Base-by-base conservation (phyloP, 2,113 vertebrate genomes). In the Vombatus ursinus region DNA sequence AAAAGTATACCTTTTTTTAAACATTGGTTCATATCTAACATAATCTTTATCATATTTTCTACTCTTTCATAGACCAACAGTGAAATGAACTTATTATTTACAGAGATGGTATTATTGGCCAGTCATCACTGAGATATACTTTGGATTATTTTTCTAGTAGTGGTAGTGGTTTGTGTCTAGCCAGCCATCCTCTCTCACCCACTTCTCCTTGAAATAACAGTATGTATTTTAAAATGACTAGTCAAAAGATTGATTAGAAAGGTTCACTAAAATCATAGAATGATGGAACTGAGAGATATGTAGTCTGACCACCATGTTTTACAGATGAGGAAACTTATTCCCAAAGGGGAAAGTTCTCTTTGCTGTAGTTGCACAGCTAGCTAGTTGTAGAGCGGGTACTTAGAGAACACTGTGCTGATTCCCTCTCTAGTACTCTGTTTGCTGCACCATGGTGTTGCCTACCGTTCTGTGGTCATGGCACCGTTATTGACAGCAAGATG, bases 391-490 rank as follows among this genome's bases (percentile, higher is more conserved):
- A 68, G 61, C 12, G 16, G 11, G 12, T 68, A 37, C 12, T 68
- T 26, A 54, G 25, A 54, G 31, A 37, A 14, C 31, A 68, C 5
- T 68, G 31, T 68, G 31, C 31, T 1, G 31, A 37, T 68, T 68
- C 57, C 57, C 57, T 68, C 61, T 37, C 61, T 12, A 5, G 31
- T 14, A 37, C 0, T 11, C 31, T 68, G 37, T 68, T 37, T 68
- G 4, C 31, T 37, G 1, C 31, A 14, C 57, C 12, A 37, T 68
- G 61, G 16, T 68, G 31, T 68, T 68, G 31, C 31, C 14, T 37
- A 16, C 31, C 61, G 14, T 93, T 28, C 90, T 93, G 61, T 95
- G 92, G 48, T 91, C 28, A 8, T 94, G 23, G 95, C 92, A 28
- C 24, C 84, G 37, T 26, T 94, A 84, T 84, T 95, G 0, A 92